Percentiles rank a stretch among this genome's conserved stretches.
Conservation (phyloP, 2,797 vertebrate species). For the Phalanger gymnotis region DNA sequence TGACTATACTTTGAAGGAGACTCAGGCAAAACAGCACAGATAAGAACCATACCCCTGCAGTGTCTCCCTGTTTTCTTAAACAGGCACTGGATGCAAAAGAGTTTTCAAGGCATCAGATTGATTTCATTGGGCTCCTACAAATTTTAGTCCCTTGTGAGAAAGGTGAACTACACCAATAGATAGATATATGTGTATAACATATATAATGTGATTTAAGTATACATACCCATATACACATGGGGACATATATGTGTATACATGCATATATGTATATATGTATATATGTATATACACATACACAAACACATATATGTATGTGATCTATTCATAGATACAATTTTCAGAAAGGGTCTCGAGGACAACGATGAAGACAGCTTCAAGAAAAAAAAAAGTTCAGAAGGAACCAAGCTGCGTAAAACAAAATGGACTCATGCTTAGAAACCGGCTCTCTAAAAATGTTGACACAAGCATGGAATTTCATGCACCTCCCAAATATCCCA, state of each 20-base stretch:
- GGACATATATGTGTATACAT: neutral
- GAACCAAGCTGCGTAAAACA: neutral
- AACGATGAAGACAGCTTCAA: conserved; percentile 49
- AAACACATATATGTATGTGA: neutral
- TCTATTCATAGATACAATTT: neutral
- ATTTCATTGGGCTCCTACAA: conserved; percentile 54
- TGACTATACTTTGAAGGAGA: conserved; percentile 67
- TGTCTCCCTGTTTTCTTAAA: conserved; percentile 35
- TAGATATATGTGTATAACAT: neutral
- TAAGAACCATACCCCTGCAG: conserved; percentile 41
- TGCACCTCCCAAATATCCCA: conserved; percentile 72
- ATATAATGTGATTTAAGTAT: neutral
- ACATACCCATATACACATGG: neutral
- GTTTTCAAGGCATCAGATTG: conserved; percentile 60
- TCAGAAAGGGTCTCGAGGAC: conserved; percentile 44
- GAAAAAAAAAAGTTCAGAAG: conserved; percentile 61
- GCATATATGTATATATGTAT: too few relatives aligned
- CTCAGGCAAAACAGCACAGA: conserved; percentile 23
- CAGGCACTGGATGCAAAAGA: conserved; percentile 46
- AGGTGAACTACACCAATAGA: neutral
- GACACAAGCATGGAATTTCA: conserved; percentile 54
- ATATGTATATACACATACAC: neutral
- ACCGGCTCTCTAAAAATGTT: conserved; percentile 70
- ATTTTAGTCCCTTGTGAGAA: neutral
- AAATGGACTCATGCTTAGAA: conserved; percentile 20